Percentiles rank a stretch among this genome's conserved stretches.
Evolutionary conservation across 2,113 vertebrate species (phyloP).

Genomic region (Neotragus moschatus): DNA sequence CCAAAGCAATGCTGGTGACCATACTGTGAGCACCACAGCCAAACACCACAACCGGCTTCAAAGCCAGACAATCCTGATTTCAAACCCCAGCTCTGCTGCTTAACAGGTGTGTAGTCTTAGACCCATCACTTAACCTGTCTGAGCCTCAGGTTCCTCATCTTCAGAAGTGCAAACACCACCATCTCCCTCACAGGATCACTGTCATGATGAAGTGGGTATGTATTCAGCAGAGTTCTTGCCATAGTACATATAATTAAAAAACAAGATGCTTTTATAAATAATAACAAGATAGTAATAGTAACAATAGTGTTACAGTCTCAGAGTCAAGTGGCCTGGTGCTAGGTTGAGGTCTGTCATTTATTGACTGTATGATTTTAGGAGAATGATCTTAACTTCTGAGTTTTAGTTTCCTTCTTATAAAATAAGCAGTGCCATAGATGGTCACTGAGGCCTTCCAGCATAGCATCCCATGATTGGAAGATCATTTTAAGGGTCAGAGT

Average conservation of each 20-base stretch:
- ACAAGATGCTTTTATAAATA: not conserved
- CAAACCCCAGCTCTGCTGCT: not conserved
- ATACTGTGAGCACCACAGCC: not conserved
- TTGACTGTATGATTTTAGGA: not conserved
- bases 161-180: not conserved
- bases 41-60: not conserved
- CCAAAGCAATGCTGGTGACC: not conserved
- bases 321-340: not conserved
- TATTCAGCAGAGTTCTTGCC: not conserved
- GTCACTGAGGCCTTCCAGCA: not conserved
- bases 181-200: not conserved
- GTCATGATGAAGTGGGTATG: not conserved
- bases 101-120: not conserved
- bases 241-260: not conserved
- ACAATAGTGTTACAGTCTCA: not conserved
- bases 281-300: not conserved
- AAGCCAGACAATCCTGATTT: not conserved
- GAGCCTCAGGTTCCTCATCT: not conserved
- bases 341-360: not conserved
- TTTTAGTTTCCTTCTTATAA: not conserved
- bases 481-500: not conserved
- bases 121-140: not conserved
- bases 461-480: not conserved
- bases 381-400: not conserved
- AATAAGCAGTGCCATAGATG: not conserved